Conservation (phyloP, 2,113 vertebrate genomes). For the Rutilus rutilus region DNA sequence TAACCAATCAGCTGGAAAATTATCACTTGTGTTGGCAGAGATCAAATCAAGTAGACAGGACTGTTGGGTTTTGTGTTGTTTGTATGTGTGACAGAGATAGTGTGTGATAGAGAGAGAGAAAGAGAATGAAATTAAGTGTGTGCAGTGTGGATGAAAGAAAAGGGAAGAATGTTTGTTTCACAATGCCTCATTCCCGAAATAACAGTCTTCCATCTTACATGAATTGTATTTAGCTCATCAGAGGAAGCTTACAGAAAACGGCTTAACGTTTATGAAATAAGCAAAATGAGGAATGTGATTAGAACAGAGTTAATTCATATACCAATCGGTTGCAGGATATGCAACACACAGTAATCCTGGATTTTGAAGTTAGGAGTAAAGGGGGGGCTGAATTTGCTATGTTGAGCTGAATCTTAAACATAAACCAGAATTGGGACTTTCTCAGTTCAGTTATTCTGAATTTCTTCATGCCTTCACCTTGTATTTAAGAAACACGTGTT, state of each 20-base stretch:
- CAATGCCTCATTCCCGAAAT: slow-evolving; percentile 47
- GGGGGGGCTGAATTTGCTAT: not conserved
- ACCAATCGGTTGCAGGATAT: not conserved
- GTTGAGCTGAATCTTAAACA: not conserved
- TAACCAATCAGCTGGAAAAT: slow-evolving; percentile 19
- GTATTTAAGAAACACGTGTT: not conserved
- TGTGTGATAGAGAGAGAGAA: not conserved
- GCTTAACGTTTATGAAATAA: slow-evolving; percentile 21
- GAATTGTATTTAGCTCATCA: slow-evolving; percentile 60
- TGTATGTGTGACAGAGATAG: not conserved
- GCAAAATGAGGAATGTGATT: slow-evolving; percentile 1
- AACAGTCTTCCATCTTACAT: slow-evolving; percentile 37
- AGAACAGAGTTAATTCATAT: slow-evolving; percentile 1
- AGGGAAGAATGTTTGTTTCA: slow-evolving; percentile 1
- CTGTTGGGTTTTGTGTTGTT: not conserved
- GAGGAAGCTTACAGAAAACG: slow-evolving; percentile 33
- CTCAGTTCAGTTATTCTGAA: not conserved
- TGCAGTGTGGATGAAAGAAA: slow-evolving; percentile 6
- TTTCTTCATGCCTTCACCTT: not conserved
- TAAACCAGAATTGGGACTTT: not conserved
- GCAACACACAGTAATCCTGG: not conserved
- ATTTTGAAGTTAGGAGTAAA: not conserved
- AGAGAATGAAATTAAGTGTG: not conserved
- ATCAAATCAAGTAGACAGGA: slow-evolving; percentile 41
- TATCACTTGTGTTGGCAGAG: slow-evolving; percentile 57